Conservation (phyloP, 1,140 invertebrate genomes). For the Diorhabda carinulata region DNA sequence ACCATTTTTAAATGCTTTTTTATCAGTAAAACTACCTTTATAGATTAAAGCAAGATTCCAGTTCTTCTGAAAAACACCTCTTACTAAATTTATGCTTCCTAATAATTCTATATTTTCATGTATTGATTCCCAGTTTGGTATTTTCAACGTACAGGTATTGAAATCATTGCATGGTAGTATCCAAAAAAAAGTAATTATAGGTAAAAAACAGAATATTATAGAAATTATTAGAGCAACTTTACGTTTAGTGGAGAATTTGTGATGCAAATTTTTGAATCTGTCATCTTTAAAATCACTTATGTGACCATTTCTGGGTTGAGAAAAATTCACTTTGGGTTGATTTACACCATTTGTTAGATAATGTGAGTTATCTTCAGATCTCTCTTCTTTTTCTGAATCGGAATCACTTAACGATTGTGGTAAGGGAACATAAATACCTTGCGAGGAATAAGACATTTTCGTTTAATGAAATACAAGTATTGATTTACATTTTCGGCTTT, state of each 20-base stretch:
- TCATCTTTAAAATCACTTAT: constrained; percentile 45
- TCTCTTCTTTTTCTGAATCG: constrained; percentile 67
- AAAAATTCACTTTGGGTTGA: constrained; percentile 29
- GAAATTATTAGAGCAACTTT: constrained; percentile 60
- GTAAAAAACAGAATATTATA: constrained; percentile 65
- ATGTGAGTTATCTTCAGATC: constrained; percentile 42
- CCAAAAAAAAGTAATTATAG: constrained; percentile 70
- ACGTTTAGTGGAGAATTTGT: constrained; percentile 60
- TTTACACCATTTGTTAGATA: constrained; percentile 36
- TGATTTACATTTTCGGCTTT: background rate
- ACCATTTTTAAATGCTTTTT: constrained; percentile 50
- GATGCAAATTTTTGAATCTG: constrained; percentile 52
- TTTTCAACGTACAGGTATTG: constrained; percentile 59
- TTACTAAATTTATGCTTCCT: constrained; percentile 65
- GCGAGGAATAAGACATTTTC: constrained; percentile 37
- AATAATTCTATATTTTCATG: constrained; percentile 69
- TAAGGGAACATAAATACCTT: constrained; percentile 63
- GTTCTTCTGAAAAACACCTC: constrained; percentile 55
- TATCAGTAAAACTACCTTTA: constrained; percentile 59
- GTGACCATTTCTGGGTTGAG: constrained; percentile 29
- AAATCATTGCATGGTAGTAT: constrained; percentile 66
- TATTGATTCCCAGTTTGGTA: constrained; percentile 65
- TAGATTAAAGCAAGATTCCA: constrained; percentile 69
- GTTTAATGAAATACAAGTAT: background rate
- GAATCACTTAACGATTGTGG: constrained; percentile 70